Conservation (phyloP, 2,888 invertebrate species). For the Disparrhopalites patrizii region DNA sequence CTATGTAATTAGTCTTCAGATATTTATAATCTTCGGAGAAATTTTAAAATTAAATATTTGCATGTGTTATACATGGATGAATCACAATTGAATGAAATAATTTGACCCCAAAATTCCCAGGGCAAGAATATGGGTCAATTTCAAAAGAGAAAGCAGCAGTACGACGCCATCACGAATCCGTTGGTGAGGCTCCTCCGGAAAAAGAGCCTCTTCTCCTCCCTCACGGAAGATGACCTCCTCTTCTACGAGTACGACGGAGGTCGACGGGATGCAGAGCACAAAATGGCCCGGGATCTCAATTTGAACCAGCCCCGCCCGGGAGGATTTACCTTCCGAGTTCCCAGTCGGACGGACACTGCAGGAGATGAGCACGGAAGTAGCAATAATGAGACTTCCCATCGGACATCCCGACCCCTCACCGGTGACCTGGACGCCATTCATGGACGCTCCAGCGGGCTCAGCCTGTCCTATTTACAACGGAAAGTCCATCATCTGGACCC, state of each 20-base stretch:
- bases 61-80: too few species aligned
- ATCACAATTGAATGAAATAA: too few species aligned
- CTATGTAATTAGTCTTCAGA: background rate
- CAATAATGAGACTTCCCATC: background rate
- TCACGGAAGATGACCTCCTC: constrained; percentile 33
- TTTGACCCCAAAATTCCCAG: too few species aligned
- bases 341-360: constrained; percentile 21
- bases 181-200: constrained; percentile 30
- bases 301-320: constrained; percentile 22
- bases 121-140: constrained; percentile 26
- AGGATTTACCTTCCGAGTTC: constrained; percentile 26
- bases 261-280: constrained; percentile 23
- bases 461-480: background rate
- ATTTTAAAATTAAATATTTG: too few species aligned
- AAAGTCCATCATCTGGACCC: background rate
- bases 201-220: constrained; percentile 33
- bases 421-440: background rate
- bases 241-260: constrained; percentile 35
- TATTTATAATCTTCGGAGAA: too few species aligned
- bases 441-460: background rate
- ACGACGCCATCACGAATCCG: constrained; percentile 26
- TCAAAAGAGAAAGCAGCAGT: constrained; percentile 20
- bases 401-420: background rate
- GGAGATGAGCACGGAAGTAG: too few species aligned
- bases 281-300: constrained; percentile 19